phyloP scores from a whole-genome alignment of 2,113 vertebrate species.

The Murina feae region DNA sequence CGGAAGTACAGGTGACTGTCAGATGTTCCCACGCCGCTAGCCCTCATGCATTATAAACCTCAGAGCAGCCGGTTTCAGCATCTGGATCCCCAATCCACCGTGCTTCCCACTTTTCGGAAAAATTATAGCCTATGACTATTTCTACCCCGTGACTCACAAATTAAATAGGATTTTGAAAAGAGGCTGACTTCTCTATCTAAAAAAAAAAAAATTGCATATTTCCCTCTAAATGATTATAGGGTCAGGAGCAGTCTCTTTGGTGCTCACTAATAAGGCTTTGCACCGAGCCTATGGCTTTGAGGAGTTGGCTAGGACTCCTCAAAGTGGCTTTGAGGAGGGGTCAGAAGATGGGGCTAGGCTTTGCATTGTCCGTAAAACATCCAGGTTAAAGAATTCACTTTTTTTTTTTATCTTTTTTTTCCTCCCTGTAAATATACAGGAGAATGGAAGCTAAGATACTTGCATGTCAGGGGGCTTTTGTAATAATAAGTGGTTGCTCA shows the following conservation, averaged over 20 bases:
- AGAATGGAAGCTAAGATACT: neutral
- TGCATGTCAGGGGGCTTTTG: neutral
- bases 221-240: neutral
- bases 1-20: neutral
- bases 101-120: neutral
- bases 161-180: constrained; percentile 19
- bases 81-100: neutral
- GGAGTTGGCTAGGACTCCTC: neutral
- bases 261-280: neutral
- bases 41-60: neutral
- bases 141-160: constrained; percentile 21
- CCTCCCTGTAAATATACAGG: neutral
- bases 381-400: neutral
- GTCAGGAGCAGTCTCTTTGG: neutral
- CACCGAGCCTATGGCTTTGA: neutral
- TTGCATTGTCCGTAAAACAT: neutral
- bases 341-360: neutral
- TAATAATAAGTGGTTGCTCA: neutral
- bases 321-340: no score
- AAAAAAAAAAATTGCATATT: neutral
- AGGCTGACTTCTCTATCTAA: constrained; percentile 10
- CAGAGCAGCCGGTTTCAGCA: neutral
- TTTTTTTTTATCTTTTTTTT: neutral
- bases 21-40: neutral
- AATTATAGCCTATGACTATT: neutral